A percentile compares a stretch with the other conserved stretches of the same genome.
Conservation (phyloP, 2,797 vertebrate species). For the Novumbra hubbsi region DNA sequence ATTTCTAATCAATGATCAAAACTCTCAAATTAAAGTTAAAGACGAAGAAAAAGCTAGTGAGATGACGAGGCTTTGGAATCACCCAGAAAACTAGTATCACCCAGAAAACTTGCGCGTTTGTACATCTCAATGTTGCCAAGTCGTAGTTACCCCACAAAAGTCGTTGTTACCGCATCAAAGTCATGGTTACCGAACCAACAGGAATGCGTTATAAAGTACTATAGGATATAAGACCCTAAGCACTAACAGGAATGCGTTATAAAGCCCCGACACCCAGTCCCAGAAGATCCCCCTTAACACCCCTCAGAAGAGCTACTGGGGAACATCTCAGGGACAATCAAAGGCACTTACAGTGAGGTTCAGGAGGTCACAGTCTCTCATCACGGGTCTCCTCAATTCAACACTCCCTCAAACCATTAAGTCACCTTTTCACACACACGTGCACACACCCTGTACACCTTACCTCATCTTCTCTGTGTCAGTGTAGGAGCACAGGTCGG, state of each 20-base stretch:
- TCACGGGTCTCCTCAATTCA: background rate
- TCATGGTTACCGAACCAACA: no score
- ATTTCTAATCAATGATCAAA: no score
- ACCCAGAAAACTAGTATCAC: no score
- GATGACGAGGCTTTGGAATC: no score
- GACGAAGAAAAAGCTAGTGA: no score
- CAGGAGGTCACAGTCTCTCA: constrained; percentile 20
- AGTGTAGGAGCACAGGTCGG: constrained; percentile 39
- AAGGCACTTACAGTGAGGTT: constrained; percentile 31
- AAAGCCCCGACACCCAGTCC: constrained; percentile 31
- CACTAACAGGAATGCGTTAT: constrained; percentile 14
- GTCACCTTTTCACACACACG: constrained; percentile 29
- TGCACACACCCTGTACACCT: constrained; percentile 32
- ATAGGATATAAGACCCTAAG: constrained; percentile 26
- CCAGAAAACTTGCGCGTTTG: no score
- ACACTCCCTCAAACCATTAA: constrained; percentile 21
- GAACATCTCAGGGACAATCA: constrained; percentile 1
- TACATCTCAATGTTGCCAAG: no score
- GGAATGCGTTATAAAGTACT: no score
- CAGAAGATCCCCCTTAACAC: constrained; percentile 24
- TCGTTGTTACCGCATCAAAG: no score
- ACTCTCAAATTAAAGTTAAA: no score
- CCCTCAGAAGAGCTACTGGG: constrained; percentile 14
- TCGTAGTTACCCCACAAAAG: no score
- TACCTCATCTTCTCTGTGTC: constrained; percentile 51